Evolutionary conservation across 2,888 invertebrate genomes (phyloP), one percentile per base, ranked within the genome.

Genomic region (Conus canariensis): DNA sequence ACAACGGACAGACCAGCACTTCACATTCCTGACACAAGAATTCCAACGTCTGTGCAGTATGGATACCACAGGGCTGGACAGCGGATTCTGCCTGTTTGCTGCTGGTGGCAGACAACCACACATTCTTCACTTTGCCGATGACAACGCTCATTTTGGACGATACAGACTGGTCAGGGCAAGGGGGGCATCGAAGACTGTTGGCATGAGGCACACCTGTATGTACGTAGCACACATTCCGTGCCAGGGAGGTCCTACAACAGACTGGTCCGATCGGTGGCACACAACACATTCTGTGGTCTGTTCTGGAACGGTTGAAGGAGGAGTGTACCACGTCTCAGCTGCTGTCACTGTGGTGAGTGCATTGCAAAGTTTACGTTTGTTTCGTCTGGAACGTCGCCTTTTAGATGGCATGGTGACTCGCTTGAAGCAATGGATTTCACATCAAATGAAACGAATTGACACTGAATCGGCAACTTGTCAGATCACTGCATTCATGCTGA

Each of bases 41-140:
- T n/a, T 85, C 60, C 85, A 60, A 7, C 25, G 25, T 25, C 25
- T 85, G n/a, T 60, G 8, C 6, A 14, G 6, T 60, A 25, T 85
- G 85, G 25, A 85, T 12, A 14, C 22, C 9, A 25, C 85, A 85
- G 60, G 19, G 9, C 25, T 10, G 60, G 60, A 60, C 85, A 25
- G 5, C 25, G 25, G 85, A 25, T 12, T 85, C 60, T 22, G 85
- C 60, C 25, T n/a, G 59, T n/a, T 59, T 25, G 60, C 25, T 25
- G 14, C 10, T 8, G 12, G 60, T 60, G 7, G 85, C 85, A 25
- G 12, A 60, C 85, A 85, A 14, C 85, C 85, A 85, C 85, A 85
- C 25, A 25, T 85, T 60, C 85, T 85, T 85, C 59, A 85, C 85
- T 60, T n/a, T 85, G 9, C 60, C 60, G 85, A 85, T 85, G n/a